Evolutionary conservation across 1,140 invertebrate genomes (phyloP).

Genomic region (Magallana ariakensis): DNA sequence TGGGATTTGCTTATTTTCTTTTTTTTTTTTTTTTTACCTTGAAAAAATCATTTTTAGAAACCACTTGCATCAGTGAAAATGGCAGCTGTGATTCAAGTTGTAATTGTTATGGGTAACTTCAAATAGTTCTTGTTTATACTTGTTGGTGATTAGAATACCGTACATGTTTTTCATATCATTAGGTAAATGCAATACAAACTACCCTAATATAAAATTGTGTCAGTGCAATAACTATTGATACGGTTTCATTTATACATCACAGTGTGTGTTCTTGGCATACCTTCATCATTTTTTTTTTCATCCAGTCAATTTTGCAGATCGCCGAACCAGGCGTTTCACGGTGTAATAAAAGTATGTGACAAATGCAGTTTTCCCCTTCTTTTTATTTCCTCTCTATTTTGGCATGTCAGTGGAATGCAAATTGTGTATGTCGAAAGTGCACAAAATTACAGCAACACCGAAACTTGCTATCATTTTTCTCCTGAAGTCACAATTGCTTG

Average conservation of each 20-base stretch:
- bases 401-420: neutral
- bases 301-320: neutral
- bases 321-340: neutral
- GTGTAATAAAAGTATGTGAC: constrained; percentile 18
- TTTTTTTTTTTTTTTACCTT: too few relatives aligned
- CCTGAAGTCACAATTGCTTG: too few relatives aligned
- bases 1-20: neutral
- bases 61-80: too few relatives aligned
- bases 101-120: too few relatives aligned
- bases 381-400: neutral
- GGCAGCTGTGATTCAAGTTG: too few relatives aligned
- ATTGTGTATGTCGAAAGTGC: neutral
- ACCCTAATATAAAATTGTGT: too few relatives aligned
- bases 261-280: neutral
- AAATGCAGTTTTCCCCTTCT: neutral
- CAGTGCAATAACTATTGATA: neutral
- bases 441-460: neutral
- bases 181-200: too few relatives aligned
- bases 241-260: constrained; percentile 1
- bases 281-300: constrained; percentile 21
- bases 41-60: too few relatives aligned
- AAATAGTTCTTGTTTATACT: too few relatives aligned
- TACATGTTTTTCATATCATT: too few relatives aligned
- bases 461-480: neutral
- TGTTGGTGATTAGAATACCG: too few relatives aligned